phyloP scores from a whole-genome alignment of 2,888 invertebrate species.

The Cinara cedri region DNA sequence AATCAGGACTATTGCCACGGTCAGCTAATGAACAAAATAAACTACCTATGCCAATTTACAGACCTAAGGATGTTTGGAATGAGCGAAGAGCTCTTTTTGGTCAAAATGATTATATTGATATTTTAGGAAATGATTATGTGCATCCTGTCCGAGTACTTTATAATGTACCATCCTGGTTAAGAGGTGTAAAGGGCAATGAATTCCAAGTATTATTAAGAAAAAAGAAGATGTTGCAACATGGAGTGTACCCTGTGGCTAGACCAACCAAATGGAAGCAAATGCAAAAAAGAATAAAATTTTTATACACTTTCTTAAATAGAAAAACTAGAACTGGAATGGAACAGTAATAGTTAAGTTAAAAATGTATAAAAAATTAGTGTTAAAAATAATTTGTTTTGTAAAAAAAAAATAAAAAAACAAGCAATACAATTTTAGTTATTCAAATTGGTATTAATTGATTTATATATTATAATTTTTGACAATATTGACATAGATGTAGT shows the following conservation, averaged over 20 bases:
- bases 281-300: constrained; percentile 74
- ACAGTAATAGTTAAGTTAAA: constrained; percentile 14
- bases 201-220: constrained; percentile 79
- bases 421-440: no score
- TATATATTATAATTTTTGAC: no score
- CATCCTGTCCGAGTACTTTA: constrained; percentile 87
- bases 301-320: constrained; percentile 77
- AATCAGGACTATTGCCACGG: constrained; percentile 75
- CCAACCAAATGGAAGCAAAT: constrained; percentile 82
- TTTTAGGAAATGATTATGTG: constrained; percentile 80
- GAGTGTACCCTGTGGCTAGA: constrained; percentile 68
- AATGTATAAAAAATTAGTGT: background rate
- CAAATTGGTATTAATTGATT: no score
- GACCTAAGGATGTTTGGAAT: constrained; percentile 77
- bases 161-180: constrained; percentile 85
- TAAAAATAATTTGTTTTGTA: constrained; percentile 2
- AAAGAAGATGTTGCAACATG: constrained; percentile 70
- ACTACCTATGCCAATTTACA: constrained; percentile 70
- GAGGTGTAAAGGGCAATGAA: constrained; percentile 87
- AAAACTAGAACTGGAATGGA: constrained; percentile 56
- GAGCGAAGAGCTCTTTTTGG: constrained; percentile 84
- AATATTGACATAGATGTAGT: no score
- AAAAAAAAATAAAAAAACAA: background rate
- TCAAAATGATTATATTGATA: constrained; percentile 97
- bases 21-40: constrained; percentile 65